Conservation (phyloP, 1,140 invertebrate genomes). For the Archivesica marissinica region DNA sequence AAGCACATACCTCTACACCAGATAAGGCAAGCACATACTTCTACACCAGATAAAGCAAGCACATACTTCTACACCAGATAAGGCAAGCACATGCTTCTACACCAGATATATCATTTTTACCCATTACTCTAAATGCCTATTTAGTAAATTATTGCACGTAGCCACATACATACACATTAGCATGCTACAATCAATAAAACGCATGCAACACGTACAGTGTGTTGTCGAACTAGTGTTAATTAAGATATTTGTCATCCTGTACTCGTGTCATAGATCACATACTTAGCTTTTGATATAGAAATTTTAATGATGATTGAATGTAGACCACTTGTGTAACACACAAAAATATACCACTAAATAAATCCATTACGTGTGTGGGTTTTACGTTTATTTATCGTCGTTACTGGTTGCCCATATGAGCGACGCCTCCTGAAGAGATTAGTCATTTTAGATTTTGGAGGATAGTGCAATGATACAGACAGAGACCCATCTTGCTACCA, state of each 20-base stretch:
- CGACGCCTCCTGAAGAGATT: no score
- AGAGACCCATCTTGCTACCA: no score
- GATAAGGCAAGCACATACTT: no score
- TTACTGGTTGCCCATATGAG: no score
- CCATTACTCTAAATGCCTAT: not conserved
- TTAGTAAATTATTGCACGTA: not conserved
- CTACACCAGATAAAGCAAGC: no score
- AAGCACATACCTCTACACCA: no score
- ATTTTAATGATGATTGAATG: slow-evolving; percentile 21
- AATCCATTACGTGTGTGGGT: not conserved
- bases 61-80: no score
- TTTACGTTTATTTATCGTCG: not conserved
- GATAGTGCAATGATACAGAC: no score
- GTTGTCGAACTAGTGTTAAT: slow-evolving; percentile 7
- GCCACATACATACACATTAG: not conserved
- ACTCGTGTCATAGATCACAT: slow-evolving; percentile 22
- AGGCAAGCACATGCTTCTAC: not conserved
- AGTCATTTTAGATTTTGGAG: no score
- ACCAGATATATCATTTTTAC: not conserved
- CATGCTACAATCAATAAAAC: not conserved
- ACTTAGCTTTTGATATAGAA: slow-evolving; percentile 34
- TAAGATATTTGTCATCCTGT: not conserved
- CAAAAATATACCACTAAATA: not conserved
- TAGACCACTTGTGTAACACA: not conserved
- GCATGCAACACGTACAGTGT: slow-evolving; percentile 2